A percentile compares a stretch with the other conserved stretches of the same genome.
Evolutionary conservation across 2,888 invertebrate genomes (phyloP).

Genomic region (Syritta pipiens): DNA sequence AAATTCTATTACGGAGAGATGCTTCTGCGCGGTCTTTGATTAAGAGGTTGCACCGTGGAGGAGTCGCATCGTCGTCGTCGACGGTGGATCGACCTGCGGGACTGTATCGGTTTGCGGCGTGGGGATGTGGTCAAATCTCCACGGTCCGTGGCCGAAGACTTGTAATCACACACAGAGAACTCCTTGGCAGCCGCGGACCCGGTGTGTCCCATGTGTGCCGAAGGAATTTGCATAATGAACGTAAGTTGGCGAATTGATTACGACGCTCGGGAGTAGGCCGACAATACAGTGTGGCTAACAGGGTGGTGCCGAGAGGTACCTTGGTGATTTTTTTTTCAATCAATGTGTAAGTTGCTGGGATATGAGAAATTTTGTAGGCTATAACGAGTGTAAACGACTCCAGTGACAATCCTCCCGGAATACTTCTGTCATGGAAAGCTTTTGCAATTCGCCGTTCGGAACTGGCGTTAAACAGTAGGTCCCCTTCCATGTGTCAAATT

Average conservation of each 20-base stretch:
- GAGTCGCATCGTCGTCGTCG: neutral
- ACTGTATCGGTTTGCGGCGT: constrained; percentile 7
- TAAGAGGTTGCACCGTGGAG: constrained; percentile 48
- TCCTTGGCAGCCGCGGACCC: constrained; percentile 8
- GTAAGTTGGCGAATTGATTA: constrained; percentile 65
- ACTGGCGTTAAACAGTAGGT: no score
- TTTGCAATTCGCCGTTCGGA: no score
- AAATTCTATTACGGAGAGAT: constrained; percentile 50
- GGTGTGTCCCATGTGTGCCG: constrained; percentile 49
- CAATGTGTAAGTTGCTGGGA: no score
- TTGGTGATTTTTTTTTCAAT: no score
- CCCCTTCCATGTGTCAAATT: no score
- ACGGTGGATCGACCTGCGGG: constrained; percentile 29
- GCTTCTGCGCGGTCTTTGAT: constrained; percentile 55
- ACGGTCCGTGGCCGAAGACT: constrained; percentile 30
- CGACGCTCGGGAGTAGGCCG: constrained; percentile 13
- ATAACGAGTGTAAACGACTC: no score
- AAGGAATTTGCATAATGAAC: constrained; percentile 66
- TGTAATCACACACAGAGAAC: constrained; percentile 36
- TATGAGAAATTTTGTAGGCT: no score
- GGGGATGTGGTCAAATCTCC: constrained; percentile 52
- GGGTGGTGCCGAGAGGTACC: neutral
- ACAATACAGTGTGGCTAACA: constrained; percentile 28
- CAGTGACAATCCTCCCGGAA: no score
- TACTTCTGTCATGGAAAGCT: no score